Conservation (phyloP, 2,888 invertebrate genomes). For the Phengaris arion region DNA sequence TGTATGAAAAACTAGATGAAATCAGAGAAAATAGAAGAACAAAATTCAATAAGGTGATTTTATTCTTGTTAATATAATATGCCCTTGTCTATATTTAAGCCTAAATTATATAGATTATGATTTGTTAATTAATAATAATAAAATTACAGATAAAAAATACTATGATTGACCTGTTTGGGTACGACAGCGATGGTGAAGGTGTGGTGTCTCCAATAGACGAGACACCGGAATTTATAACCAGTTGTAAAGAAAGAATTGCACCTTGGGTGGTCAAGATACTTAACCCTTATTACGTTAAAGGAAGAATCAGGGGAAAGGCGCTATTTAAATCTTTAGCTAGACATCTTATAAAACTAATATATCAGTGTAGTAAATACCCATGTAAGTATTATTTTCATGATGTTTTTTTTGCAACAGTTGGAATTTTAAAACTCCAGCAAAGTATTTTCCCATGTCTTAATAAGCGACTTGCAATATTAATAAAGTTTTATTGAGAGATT, state of each 20-base stretch:
- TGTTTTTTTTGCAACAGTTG: no score
- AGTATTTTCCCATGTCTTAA: no score
- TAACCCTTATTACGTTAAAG: slow-evolving; percentile 81
- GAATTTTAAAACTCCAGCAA: no score
- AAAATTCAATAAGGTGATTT: slow-evolving; percentile 56
- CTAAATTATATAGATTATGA: neutral
- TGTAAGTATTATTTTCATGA: slow-evolving; percentile 53
- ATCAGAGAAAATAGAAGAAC: slow-evolving; percentile 64
- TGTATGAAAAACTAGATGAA: slow-evolving; percentile 64
- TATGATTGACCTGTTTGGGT: slow-evolving; percentile 71
- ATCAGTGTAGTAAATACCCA: slow-evolving; percentile 77
- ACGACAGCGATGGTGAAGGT: slow-evolving; percentile 75
- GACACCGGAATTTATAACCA: slow-evolving; percentile 70
- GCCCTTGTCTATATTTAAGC: neutral
- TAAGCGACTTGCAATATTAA: no score
- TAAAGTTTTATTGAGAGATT: no score
- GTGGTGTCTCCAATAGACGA: slow-evolving; percentile 75
- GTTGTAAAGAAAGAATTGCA: slow-evolving; percentile 80
- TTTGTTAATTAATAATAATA: neutral
- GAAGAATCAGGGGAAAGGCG: slow-evolving; percentile 78
- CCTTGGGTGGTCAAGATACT: slow-evolving; percentile 82
- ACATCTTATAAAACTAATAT: slow-evolving; percentile 79
- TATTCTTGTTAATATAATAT: no score
- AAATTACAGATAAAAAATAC: slow-evolving; percentile 64
- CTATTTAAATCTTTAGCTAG: slow-evolving; percentile 81